These are phyloP conservation scores for Gymnopithys bicolor DNA, from an alignment of 2,797 vertebrate species.

Conservation along the genomic window DNA sequence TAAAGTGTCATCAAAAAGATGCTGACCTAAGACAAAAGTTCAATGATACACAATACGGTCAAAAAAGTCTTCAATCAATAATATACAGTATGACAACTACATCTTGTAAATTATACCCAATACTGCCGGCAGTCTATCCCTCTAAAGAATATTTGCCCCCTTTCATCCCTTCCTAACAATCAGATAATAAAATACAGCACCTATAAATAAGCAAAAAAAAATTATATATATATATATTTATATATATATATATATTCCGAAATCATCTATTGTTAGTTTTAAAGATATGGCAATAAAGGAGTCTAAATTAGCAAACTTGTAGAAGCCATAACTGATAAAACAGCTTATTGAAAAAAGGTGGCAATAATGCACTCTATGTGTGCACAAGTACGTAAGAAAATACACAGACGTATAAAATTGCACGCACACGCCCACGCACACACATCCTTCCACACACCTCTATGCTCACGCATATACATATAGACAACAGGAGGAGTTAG, in stretches of 20 bases:
- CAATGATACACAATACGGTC: conserved; percentile 92
- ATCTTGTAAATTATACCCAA: conserved; percentile 99
- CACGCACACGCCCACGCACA: conserved; percentile 77
- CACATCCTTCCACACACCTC: conserved; percentile 79
- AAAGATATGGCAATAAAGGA: conserved; percentile 96
- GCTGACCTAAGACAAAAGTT: conserved; percentile 91
- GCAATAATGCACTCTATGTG: conserved; percentile 98
- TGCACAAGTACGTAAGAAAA: conserved; percentile 95
- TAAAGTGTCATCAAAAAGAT: conserved; percentile 90
- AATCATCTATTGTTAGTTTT: conserved; percentile 96
- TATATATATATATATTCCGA: conserved; percentile 87
- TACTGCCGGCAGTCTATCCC: conserved; percentile 99
- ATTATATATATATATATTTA: conserved; percentile 61
- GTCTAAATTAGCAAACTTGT: conserved; percentile 95
- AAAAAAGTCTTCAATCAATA: conserved; percentile 92
- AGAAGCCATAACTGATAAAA: conserved; percentile 96
- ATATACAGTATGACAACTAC: conserved; percentile 98
- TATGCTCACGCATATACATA: conserved; percentile 84
- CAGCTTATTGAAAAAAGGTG: conserved; percentile 96
- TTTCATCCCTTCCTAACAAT: conserved; percentile 97
- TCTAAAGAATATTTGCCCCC: conserved; percentile 98
- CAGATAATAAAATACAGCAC: conserved; percentile 98
- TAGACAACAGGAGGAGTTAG: conserved; percentile 91
- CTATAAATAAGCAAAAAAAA: conserved; percentile 98
- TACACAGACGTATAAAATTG: conserved; percentile 92